These are phyloP conservation scores for Aethes cnicana DNA, from an alignment of 2,888 invertebrate species.

Conservation along the genomic window DNA sequence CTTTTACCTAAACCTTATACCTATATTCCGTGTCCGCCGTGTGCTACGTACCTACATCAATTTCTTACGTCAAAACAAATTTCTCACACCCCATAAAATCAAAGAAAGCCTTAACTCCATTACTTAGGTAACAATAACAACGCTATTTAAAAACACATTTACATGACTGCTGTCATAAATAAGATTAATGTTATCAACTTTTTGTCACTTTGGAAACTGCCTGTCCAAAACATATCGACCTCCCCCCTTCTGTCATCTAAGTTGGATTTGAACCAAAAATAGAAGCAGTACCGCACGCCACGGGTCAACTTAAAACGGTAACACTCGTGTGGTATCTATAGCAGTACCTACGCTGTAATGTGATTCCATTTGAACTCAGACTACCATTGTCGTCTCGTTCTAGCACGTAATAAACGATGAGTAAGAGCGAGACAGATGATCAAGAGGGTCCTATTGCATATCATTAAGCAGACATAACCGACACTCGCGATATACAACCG, in stretches of 20 bases:
- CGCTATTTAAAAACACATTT: slow-evolving; percentile 30
- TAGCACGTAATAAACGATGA: slow-evolving; percentile 27
- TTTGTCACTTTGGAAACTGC: slow-evolving; percentile 16
- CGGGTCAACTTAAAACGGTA: slow-evolving; percentile 22
- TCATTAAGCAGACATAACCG: slow-evolving; percentile 55
- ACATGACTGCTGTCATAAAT: slow-evolving; percentile 25
- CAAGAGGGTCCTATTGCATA: slow-evolving; percentile 66
- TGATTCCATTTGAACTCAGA: slow-evolving; percentile 26
- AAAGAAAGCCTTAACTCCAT: slow-evolving; percentile 10
- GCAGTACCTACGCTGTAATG: slow-evolving; percentile 1
- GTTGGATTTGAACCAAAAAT: slow-evolving; percentile 1
- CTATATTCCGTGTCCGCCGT: too few relatives aligned
- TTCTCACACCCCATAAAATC: slow-evolving; percentile 27
- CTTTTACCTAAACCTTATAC: too few relatives aligned
- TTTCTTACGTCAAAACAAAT: slow-evolving; percentile 1
- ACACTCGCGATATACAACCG: slow-evolving; percentile 38
- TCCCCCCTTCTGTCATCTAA: not conserved
- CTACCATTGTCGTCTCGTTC: slow-evolving; percentile 39
- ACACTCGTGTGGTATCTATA: not conserved
- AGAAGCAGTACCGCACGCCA: not conserved
- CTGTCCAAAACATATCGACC: not conserved
- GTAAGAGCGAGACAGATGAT: slow-evolving; percentile 42
- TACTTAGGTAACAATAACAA: slow-evolving; percentile 18
- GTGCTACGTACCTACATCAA: not conserved
- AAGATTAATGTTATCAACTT: slow-evolving; percentile 27